Evolutionary conservation across 2,888 invertebrate species (phyloP).

Genomic region (Globia sparganii): DNA sequence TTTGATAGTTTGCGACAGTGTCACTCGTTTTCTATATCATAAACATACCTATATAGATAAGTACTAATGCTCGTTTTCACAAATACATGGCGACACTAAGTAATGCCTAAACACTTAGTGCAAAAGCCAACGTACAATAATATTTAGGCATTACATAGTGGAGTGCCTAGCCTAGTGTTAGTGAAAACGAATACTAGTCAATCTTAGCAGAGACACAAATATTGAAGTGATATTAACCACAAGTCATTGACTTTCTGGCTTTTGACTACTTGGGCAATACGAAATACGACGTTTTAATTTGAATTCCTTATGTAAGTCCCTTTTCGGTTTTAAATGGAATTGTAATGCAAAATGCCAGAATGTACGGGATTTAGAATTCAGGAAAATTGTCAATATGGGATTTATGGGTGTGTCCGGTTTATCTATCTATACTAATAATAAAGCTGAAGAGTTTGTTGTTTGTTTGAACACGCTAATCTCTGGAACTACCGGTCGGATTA

Average conservation of each 20-base stretch:
- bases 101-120: neutral
- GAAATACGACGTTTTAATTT: neutral
- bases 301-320: neutral
- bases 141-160: neutral
- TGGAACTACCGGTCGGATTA: neutral
- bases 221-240: neutral
- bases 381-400: neutral
- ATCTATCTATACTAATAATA: neutral
- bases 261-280: neutral
- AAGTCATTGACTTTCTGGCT: neutral
- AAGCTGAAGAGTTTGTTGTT: neutral
- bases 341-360: constrained; percentile 6
- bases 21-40: neutral
- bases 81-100: neutral
- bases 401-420: neutral
- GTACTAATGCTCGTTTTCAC: neutral
- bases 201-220: neutral
- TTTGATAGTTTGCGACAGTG: neutral
- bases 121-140: neutral
- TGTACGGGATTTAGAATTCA: neutral
- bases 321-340: constrained; percentile 11
- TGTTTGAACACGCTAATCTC: neutral
- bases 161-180: neutral
- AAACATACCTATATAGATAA: neutral
- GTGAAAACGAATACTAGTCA: neutral